Evolutionary conservation across 2,888 invertebrate species (phyloP), one percentile per base, ranked within the genome.

Genomic region (Drosophila lutescens): DNA sequence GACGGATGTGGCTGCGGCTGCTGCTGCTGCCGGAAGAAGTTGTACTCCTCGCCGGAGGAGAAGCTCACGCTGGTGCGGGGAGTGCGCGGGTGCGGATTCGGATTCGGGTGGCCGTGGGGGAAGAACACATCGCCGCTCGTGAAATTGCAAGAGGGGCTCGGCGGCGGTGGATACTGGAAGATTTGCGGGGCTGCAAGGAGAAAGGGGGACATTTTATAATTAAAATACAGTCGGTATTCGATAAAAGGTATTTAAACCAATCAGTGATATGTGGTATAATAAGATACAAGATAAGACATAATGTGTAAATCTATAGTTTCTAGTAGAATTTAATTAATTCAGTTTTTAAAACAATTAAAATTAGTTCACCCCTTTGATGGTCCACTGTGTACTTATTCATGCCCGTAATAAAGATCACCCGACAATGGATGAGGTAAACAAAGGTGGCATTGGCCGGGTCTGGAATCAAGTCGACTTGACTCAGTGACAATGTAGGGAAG

Each of bases 101-200:
- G 55, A 34, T 58, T 53, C 51, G 76, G 41, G 15, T 62, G 71
- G 55, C 90, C 90, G 66, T 89, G 90, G 58, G 92, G 91, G 77
- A 92, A 92, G 78, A 92, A 92, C 3, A 91, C 80, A 68, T 92
- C 92, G 56, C 90, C 90, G 62, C 86, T 90, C 15, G 82, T 86
- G 56, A 88, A 91, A 63, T 77, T 79, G 60, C 92, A 92, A 4
- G 91, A 91, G 60, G 92, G 92, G 69, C 92, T 92, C 66, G 90
- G 90, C 54, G 92, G 92, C 70, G 90, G 86, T 61, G 92, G 91
- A 78, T 91, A 91, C 77, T 92, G 91, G 65, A 92, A 91, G 65
- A 91, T 88, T 55, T 91, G 91, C 50, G 92, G 85, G 67, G 90
- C 92, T 92, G 80, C 17, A 90, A 68, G 2, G 7, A 30, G 32